Percentiles rank a stretch among this genome's conserved stretches.
Conservation (phyloP, 2,113 vertebrate species). For the Spheniscus mendiculus region DNA sequence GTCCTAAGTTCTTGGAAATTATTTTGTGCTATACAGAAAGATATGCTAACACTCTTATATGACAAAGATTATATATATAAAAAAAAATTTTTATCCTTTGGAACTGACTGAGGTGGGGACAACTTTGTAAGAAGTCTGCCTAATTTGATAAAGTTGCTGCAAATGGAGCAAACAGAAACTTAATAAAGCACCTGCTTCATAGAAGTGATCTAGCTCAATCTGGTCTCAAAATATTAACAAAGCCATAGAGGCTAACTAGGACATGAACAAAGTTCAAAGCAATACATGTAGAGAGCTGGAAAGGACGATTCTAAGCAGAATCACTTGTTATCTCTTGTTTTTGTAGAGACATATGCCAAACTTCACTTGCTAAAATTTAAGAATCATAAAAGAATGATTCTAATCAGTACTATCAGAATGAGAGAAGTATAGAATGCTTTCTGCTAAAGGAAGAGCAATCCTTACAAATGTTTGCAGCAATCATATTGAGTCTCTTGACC, state of each 20-base stretch:
- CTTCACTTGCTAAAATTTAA: neutral
- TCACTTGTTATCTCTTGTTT: neutral
- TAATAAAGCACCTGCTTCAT: neutral
- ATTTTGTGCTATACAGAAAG: neutral
- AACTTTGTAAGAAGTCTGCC: neutral
- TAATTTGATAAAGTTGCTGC: neutral
- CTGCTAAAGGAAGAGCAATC: neutral
- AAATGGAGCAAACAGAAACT: neutral
- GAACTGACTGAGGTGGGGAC: neutral
- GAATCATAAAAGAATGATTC: neutral
- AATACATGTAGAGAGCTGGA: neutral
- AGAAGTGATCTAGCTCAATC: neutral
- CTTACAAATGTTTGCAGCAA: neutral
- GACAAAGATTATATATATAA: neutral
- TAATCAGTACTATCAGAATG: neutral
- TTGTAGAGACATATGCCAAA: neutral
- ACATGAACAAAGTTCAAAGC: neutral
- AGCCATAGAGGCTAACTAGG: neutral
- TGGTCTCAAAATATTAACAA: neutral
- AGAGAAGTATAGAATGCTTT: neutral
- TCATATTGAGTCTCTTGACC: neutral
- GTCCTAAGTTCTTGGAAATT: neutral
- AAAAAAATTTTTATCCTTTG: neutral
- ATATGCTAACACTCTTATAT: neutral
- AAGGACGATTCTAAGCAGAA: neutral